Conservation (phyloP, 1,140 invertebrate species). For the Nylanderia fulva region DNA sequence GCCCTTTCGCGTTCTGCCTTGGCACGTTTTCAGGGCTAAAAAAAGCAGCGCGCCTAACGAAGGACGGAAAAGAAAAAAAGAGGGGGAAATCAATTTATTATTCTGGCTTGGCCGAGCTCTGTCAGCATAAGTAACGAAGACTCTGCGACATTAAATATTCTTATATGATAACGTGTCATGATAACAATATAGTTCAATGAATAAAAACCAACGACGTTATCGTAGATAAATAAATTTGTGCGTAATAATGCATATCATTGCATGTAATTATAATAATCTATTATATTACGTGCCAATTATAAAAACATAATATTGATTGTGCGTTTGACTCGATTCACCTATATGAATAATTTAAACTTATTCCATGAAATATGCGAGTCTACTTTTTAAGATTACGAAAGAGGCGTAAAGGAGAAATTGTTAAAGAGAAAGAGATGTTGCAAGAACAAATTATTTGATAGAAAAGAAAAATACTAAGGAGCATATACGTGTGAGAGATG, state of each 20-base stretch:
- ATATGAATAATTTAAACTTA: not conserved
- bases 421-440: too few relatives aligned
- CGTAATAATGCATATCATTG: not conserved
- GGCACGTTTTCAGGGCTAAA: conserved; percentile 73
- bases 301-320: conserved; percentile 1
- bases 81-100: conserved; percentile 34
- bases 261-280: not conserved
- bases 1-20: conserved; percentile 48
- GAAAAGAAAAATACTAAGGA: not conserved
- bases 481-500: not conserved
- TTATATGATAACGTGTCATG: not conserved
- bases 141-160: not conserved
- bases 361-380: not conserved
- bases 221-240: not conserved
- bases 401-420: not conserved
- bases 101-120: not conserved
- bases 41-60: conserved; percentile 47
- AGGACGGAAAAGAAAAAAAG: conserved; percentile 25
- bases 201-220: not conserved
- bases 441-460: not conserved
- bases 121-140: not conserved
- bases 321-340: not conserved
- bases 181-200: not conserved
- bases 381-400: conserved; percentile 2
- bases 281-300: not conserved